phyloP scores from a whole-genome alignment of 2,888 invertebrate genomes.

The Cheilosia vernalis region DNA sequence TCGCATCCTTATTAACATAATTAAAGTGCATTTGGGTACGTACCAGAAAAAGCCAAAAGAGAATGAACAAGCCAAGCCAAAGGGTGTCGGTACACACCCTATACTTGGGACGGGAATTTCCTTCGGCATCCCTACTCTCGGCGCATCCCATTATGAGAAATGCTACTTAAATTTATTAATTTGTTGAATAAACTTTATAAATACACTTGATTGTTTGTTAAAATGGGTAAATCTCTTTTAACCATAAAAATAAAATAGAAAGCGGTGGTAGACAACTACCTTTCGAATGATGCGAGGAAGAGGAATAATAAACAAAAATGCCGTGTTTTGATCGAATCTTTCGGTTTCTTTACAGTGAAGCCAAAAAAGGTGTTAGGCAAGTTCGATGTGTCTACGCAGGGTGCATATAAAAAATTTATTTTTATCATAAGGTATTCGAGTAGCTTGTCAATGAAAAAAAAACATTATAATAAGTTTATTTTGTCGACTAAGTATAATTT shows the following conservation, averaged over 20 bases:
- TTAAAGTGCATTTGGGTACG: constrained; percentile 76
- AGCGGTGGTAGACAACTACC: constrained; percentile 6
- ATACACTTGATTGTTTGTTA: constrained; percentile 10
- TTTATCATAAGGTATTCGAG: too few species aligned
- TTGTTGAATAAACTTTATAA: neutral
- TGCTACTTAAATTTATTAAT: neutral
- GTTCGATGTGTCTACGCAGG: neutral
- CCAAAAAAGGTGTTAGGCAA: neutral
- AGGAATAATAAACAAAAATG: constrained; percentile 53
- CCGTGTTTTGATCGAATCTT: constrained; percentile 39
- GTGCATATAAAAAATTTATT: too few species aligned
- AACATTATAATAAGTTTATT: too few species aligned
- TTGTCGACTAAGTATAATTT: too few species aligned
- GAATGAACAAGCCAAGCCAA: constrained; percentile 90
- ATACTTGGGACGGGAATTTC: constrained; percentile 84
- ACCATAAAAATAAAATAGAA: constrained; percentile 2
- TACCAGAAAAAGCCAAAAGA: constrained; percentile 94
- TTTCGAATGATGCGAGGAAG: constrained; percentile 21
- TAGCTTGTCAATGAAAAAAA: too few species aligned
- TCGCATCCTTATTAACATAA: constrained; percentile 24
- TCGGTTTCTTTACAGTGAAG: neutral
- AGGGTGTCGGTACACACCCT: constrained; percentile 93
- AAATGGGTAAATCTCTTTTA: neutral
- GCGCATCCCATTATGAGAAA: constrained; percentile 86
- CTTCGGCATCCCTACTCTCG: constrained; percentile 86